Evolutionary conservation across 2,888 invertebrate species (phyloP), one percentile per base, ranked within the genome.

Genomic region (Ophion ellenae): DNA sequence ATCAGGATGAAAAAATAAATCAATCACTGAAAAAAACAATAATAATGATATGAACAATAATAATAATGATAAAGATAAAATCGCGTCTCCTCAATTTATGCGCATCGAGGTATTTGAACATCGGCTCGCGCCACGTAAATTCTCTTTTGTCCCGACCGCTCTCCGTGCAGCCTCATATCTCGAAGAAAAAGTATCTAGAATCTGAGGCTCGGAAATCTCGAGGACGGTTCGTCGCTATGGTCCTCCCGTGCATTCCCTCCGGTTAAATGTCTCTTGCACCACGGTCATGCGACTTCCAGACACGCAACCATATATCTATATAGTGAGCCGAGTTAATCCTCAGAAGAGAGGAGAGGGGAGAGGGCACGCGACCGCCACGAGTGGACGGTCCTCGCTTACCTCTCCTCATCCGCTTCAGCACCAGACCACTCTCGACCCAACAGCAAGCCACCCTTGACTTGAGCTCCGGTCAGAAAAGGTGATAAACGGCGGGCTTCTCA

Each of bases 351-450:
- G 63, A 40, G 74, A 20, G 32, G 57, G 77, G 47, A 61, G 63
- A 47, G 80, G 83, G 83, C 83, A 81, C 80, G 83, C 85, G 85
- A 86, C 85, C 74, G 83, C 85, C 80, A 67, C 85, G 69, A 70
- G 59, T 45, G 40, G 0, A 36, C n/a, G n/a, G 20, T 40, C 40
- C 24, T 40, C 59, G 36, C 67, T 77, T 36, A 64, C 53, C 64
- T 76, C 64, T 64, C 47, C 64, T 66, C 59, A 6, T 5, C 61
- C 20, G 61, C 24, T 24, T 61, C 24, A 9, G 24, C 61, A 10
- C 24, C 24, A 24, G 61, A 20, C 20, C 7, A 61, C 61, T 20
- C 61, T n/a, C 73, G n/a, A n/a, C 17, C 17, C 59, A 59, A 57
- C 57, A 36, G 59, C 28, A 11, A 66, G 17, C 20, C 57, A 32